These are phyloP conservation scores for Bubo bubo DNA, from an alignment of 2,113 vertebrate genomes.

Conservation along the genomic window DNA sequence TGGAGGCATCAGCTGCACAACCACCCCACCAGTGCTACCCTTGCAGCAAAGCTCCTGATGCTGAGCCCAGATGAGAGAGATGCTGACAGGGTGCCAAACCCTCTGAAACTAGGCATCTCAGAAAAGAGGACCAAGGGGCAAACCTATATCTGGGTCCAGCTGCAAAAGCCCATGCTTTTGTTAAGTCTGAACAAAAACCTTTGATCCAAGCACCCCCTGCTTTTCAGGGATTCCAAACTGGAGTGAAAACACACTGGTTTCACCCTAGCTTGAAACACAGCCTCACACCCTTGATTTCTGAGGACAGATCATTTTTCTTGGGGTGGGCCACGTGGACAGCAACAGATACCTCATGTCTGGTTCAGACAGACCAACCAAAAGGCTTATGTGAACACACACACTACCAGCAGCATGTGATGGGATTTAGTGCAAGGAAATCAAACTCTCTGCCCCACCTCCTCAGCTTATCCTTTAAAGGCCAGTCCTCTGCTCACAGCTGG, in stretches of 20 bases:
- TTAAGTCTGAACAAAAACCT: not conserved
- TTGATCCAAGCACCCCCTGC: not conserved
- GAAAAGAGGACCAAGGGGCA: not conserved
- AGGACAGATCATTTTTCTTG: slow-evolving; percentile 39
- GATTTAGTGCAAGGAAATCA: slow-evolving; percentile 47
- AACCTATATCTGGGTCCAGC: not conserved
- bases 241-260: not conserved
- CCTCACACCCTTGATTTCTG: slow-evolving; percentile 40
- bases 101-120: not conserved
- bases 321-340: not conserved
- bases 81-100: not conserved
- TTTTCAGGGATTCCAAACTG: not conserved
- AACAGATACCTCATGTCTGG: slow-evolving; percentile 24
- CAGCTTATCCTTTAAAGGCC: slow-evolving; percentile 63
- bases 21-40: not conserved
- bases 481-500: slow-evolving; percentile 71
- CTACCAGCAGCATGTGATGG: slow-evolving; percentile 40
- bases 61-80: not conserved
- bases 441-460: slow-evolving; percentile 51
- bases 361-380: slow-evolving; percentile 37
- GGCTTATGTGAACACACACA: slow-evolving; percentile 46
- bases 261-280: slow-evolving; percentile 2
- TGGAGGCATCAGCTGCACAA: not conserved
- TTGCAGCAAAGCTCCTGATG: not conserved
- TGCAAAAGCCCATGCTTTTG: not conserved